phyloP scores from a whole-genome alignment of 2,113 vertebrate species.

The Cyanocitta stelleri region DNA sequence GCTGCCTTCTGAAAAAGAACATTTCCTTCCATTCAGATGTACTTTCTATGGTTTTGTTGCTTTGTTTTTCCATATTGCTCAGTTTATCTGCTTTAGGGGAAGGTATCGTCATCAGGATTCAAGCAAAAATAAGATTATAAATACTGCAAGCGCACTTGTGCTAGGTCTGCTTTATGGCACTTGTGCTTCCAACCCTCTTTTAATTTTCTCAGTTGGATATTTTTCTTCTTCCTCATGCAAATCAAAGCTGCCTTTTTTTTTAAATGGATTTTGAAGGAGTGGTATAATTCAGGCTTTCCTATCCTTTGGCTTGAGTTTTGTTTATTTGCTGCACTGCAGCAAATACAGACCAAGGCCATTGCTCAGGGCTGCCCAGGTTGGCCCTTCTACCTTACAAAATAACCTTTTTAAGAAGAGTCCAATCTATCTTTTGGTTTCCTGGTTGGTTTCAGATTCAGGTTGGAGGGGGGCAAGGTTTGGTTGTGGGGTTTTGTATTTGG shows the following conservation, averaged over 20 bases:
- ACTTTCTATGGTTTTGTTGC: neutral
- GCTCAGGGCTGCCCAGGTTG: neutral
- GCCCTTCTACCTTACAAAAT: neutral
- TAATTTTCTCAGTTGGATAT: neutral
- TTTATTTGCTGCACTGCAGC: neutral
- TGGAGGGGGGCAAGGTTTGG: neutral
- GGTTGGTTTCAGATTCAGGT: neutral
- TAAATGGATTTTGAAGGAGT: neutral
- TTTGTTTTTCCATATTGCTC: neutral
- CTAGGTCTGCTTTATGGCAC: neutral
- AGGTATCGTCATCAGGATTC: neutral
- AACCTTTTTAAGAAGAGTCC: slow-evolving; percentile 10
- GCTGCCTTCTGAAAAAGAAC: slow-evolving; percentile 27
- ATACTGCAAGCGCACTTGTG: neutral
- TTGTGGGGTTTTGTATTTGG: neutral
- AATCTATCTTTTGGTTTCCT: neutral
- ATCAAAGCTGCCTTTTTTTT: slow-evolving; percentile 10
- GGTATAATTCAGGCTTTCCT: neutral
- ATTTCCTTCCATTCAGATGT: slow-evolving; percentile 52
- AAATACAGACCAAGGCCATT: neutral
- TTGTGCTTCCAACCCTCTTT: slow-evolving; percentile 15
- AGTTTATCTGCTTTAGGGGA: slow-evolving; percentile 17
- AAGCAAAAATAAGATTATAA: neutral
- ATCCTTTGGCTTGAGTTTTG: neutral
- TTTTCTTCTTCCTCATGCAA: slow-evolving; percentile 17